Conservation (phyloP, 2,113 vertebrate genomes). For the Piliocolobus tephrosceles region DNA sequence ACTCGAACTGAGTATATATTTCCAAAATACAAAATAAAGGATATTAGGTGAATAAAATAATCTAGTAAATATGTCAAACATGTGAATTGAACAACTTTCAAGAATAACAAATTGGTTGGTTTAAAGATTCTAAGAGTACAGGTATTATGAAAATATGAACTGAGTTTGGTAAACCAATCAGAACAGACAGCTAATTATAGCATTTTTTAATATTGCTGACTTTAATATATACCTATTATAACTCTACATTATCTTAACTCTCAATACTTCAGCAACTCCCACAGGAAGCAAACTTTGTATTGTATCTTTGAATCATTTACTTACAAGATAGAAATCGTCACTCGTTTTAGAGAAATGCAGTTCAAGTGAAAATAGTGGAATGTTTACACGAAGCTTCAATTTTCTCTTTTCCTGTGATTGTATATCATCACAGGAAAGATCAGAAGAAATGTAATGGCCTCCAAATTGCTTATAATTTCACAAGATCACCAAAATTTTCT, state of each 20-base stretch:
- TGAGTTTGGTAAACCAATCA: background rate
- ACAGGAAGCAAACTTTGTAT: background rate
- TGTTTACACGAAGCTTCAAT: background rate
- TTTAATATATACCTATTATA: too few species aligned
- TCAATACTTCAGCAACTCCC: background rate
- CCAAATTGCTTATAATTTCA: background rate
- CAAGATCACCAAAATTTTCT: background rate
- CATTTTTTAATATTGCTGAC: background rate
- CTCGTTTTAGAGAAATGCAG: background rate
- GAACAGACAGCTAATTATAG: background rate
- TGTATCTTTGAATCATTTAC: background rate
- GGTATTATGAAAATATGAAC: background rate
- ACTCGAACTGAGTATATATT: background rate
- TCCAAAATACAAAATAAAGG: background rate
- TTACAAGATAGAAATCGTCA: background rate
- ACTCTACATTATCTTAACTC: background rate
- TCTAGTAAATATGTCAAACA: background rate
- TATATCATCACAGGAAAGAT: fast-evolving
- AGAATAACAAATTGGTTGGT: background rate
- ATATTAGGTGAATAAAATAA: background rate
- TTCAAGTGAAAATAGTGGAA: background rate
- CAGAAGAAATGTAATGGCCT: background rate
- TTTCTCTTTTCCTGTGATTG: background rate
- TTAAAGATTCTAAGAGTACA: background rate
- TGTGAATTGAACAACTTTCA: background rate